Conservation (phyloP, 2,113 vertebrate genomes). For the Strigops habroptila region DNA sequence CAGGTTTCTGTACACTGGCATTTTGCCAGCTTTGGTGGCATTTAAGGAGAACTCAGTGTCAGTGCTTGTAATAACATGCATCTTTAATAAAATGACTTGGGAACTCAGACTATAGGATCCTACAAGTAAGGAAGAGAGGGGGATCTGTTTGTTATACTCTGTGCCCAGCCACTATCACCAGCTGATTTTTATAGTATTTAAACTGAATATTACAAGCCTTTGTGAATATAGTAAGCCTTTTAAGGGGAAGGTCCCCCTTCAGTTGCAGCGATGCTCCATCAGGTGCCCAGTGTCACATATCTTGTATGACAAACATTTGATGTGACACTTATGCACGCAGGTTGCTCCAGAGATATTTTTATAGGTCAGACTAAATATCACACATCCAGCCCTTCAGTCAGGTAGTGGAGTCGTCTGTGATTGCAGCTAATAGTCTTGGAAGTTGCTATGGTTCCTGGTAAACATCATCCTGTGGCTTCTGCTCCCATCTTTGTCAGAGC, state of each 20-base stretch:
- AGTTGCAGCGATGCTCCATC: not conserved
- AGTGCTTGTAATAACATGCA: rapidly evolving
- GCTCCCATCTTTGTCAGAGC: rapidly evolving
- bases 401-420: not conserved
- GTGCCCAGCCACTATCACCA: not conserved
- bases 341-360: slow-evolving; percentile 67
- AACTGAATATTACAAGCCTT: not conserved
- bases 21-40: not conserved
- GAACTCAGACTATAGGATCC: rapidly evolving
- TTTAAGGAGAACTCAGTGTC: not conserved
- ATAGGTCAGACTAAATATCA: slow-evolving; percentile 69
- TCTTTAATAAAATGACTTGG: not conserved
- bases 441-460: slow-evolving; percentile 13
- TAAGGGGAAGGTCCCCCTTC: not conserved
- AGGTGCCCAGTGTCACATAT: slow-evolving; percentile 38
- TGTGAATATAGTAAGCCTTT: not conserved
- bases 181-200: not conserved
- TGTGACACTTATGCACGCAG: slow-evolving; percentile 57
- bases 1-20: not conserved
- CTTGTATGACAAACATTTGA: slow-evolving; percentile 60
- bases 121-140: not conserved
- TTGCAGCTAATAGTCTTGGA: slow-evolving; percentile 17
- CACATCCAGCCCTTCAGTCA: slow-evolving; percentile 56
- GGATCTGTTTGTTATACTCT: not conserved
- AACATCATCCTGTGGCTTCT: not conserved